Evolutionary conservation across 2,888 invertebrate species (phyloP).

Genomic region (Entomobrya proxima): DNA sequence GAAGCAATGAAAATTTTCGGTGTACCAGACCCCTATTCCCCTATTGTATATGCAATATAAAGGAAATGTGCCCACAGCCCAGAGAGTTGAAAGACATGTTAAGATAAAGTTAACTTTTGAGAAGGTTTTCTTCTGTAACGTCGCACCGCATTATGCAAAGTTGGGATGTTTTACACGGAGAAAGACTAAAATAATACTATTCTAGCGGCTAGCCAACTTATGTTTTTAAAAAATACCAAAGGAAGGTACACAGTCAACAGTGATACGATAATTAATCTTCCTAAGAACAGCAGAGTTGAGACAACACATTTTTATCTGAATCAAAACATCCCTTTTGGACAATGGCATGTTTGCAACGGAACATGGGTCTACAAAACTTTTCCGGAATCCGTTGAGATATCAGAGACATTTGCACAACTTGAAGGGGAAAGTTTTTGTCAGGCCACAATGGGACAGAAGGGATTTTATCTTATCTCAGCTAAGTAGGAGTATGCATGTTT

Average conservation of each 20-base stretch:
- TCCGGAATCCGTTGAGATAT: constrained; percentile 46
- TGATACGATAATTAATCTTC: constrained; percentile 61
- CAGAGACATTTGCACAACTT: constrained; percentile 16
- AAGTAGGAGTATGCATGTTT: background rate
- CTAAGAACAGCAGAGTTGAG: constrained; percentile 11
- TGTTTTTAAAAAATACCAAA: background rate
- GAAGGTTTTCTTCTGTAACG: background rate
- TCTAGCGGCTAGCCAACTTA: background rate
- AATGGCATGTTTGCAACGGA: constrained; percentile 16
- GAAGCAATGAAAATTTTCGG: too few species aligned
- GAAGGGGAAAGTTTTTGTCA: constrained; percentile 57
- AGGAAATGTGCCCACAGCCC: too few species aligned
- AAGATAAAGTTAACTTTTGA: too few species aligned
- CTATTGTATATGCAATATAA: too few species aligned
- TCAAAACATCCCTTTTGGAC: constrained; percentile 53
- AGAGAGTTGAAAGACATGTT: too few species aligned
- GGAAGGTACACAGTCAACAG: constrained; percentile 42
- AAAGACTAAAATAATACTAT: background rate
- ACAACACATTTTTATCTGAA: constrained; percentile 54
- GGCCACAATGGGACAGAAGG: constrained; percentile 62
- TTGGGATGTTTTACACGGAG: background rate
- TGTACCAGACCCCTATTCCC: too few species aligned
- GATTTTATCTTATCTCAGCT: constrained; percentile 58
- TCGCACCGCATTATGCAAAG: background rate
- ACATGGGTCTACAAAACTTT: constrained; percentile 41